These are phyloP conservation scores for Chalcosyrphus nemorum DNA, from an alignment of 2,888 invertebrate genomes.

Conservation along the genomic window DNA sequence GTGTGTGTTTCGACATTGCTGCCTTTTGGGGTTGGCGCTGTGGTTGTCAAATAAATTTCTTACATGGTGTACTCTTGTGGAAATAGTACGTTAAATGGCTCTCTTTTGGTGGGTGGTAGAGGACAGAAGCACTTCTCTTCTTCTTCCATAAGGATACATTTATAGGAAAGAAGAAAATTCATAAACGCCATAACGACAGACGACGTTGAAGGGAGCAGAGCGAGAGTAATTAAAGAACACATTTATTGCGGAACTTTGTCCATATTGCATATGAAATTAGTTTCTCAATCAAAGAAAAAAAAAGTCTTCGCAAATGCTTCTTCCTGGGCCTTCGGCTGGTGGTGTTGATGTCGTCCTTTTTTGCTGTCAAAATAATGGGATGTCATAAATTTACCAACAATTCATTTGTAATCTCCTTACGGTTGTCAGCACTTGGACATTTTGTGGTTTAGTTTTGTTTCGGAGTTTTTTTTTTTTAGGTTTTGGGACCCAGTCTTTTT, in stretches of 20 bases:
- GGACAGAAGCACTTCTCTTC: constrained; percentile 1
- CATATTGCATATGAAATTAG: constrained; percentile 55
- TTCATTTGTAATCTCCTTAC: constrained; percentile 56
- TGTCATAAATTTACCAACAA: constrained; percentile 63
- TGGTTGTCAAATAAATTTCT: constrained; percentile 63
- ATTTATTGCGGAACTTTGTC: constrained; percentile 65
- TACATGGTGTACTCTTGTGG: constrained; percentile 28
- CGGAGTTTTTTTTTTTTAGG: neutral
- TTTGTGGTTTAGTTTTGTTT: constrained; percentile 15
- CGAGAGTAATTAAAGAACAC: constrained; percentile 57
- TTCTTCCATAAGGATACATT: neutral
- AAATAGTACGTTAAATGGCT: constrained; percentile 49
- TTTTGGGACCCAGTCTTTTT: neutral
- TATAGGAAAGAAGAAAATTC: constrained; percentile 34
- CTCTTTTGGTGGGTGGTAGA: neutral
- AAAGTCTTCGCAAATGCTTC: neutral
- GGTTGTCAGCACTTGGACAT: constrained; percentile 49
- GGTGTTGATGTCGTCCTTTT: neutral
- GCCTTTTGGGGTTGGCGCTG: constrained; percentile 18
- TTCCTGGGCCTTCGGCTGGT: neutral
- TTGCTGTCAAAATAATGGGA: constrained; percentile 8
- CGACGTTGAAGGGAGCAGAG: neutral
- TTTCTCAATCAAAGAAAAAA: constrained; percentile 33
- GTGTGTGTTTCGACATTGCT: constrained; percentile 39
- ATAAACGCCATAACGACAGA: constrained; percentile 9